These are phyloP conservation scores for Eristalis tenax DNA, from an alignment of 2,888 invertebrate species.

Conservation along the genomic window DNA sequence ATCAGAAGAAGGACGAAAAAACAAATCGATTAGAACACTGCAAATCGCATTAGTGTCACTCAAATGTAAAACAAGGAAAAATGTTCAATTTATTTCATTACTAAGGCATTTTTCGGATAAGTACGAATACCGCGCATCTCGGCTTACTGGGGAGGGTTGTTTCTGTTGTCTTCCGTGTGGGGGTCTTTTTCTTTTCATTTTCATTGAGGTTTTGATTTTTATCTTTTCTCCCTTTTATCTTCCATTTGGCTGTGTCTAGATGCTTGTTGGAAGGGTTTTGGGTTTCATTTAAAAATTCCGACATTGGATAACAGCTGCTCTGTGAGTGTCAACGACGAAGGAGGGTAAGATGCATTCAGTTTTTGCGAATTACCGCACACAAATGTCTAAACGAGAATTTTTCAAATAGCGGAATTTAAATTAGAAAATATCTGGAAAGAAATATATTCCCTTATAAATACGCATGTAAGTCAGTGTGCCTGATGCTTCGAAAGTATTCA, in stretches of 20 bases:
- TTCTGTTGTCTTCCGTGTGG: not conserved
- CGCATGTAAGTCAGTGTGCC: not conserved
- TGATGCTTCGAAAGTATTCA: not conserved
- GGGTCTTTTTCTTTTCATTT: not conserved
- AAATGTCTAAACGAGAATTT: constrained; percentile 13
- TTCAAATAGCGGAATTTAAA: constrained; percentile 21
- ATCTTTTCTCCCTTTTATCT: not conserved
- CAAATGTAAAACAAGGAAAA: constrained; percentile 20
- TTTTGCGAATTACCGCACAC: constrained; percentile 20
- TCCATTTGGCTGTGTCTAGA: not conserved
- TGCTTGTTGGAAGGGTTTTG: constrained; percentile 1
- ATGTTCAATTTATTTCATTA: constrained; percentile 11
- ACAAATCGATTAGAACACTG: constrained; percentile 31
- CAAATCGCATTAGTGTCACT: constrained; percentile 39
- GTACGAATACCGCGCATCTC: not conserved
- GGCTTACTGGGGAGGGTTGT: not conserved
- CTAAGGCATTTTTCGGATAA: not conserved
- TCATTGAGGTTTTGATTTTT: constrained; percentile 11
- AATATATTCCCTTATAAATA: not conserved
- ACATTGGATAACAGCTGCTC: constrained; percentile 4
- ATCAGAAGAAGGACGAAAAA: not conserved
- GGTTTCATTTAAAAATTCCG: constrained; percentile 24
- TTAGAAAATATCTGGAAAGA: constrained; percentile 14
- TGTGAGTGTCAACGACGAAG: constrained; percentile 2
- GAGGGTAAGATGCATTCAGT: constrained; percentile 7